A percentile compares a stretch with the other conserved stretches of the same genome.
These are phyloP conservation scores for Molorchus minor DNA, from an alignment of 2,888 invertebrate genomes.

Conservation along the genomic window DNA sequence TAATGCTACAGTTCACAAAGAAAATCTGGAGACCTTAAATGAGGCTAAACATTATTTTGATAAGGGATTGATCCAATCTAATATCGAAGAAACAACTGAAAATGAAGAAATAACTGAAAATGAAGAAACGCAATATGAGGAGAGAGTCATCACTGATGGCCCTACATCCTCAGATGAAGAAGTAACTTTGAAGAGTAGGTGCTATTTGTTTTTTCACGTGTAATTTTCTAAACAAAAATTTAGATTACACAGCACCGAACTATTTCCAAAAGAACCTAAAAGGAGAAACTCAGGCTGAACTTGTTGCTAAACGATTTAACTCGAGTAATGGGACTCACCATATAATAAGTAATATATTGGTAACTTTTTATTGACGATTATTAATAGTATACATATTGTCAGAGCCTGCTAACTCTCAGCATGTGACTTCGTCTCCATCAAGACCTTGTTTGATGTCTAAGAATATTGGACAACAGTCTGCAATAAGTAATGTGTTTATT, in stretches of 20 bases:
- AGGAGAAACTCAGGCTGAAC: no score
- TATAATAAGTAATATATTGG: background rate
- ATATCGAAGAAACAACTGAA: no score
- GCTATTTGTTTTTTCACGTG: background rate
- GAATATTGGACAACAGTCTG: no score
- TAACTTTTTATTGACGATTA: conserved; percentile 1
- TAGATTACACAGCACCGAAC: background rate
- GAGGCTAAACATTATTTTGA: background rate
- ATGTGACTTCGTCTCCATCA: no score
- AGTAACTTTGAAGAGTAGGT: background rate
- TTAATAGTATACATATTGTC: no score
- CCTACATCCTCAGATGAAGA: background rate
- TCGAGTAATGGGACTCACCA: background rate
- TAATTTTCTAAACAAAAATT: background rate
- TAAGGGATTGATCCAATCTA: background rate
- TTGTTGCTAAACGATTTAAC: background rate
- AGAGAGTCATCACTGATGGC: no score
- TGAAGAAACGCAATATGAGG: background rate
- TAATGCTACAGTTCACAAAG: background rate
- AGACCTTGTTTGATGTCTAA: no score
- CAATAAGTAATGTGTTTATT: no score
- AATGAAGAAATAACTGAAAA: background rate
- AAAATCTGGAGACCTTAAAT: background rate
- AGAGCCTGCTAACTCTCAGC: no score
- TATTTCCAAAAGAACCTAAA: background rate